Evolutionary conservation across 2,888 invertebrate genomes (phyloP).

Genomic region (Cephus spinipes): DNA sequence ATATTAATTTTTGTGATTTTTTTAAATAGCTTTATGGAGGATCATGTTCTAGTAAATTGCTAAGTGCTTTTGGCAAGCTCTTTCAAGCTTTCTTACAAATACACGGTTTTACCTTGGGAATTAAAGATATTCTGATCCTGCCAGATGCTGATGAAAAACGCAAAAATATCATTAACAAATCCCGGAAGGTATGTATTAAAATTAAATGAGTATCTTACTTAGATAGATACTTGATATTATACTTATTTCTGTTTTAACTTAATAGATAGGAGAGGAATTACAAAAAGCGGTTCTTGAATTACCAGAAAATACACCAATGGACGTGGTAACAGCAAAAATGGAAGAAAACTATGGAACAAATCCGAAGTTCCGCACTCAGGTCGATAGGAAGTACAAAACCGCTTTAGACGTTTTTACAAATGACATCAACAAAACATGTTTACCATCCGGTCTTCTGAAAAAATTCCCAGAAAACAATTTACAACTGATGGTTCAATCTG

Average conservation of each 20-base stretch:
- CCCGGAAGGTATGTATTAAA: conserved; percentile 65
- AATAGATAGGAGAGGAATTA: conserved; percentile 72
- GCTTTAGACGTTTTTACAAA: conserved; percentile 87
- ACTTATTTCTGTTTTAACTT: conserved; percentile 1
- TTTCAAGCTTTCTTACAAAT: conserved; percentile 92
- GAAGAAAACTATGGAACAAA: conserved; percentile 79
- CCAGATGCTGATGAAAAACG: conserved; percentile 80
- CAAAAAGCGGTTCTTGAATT: conserved; percentile 80
- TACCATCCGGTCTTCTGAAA: conserved; percentile 86
- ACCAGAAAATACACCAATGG: conserved; percentile 70
- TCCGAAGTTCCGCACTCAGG: conserved; percentile 81
- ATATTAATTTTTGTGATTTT: conserved; percentile 12
- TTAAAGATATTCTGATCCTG: conserved; percentile 91
- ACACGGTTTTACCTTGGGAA: conserved; percentile 94
- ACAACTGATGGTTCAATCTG: conserved; percentile 98
- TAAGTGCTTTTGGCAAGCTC: conserved; percentile 91
- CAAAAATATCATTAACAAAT: conserved; percentile 75
- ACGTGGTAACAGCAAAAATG: conserved; percentile 75
- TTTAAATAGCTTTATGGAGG: conserved; percentile 87
- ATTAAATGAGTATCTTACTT: background rate
- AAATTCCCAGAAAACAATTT: conserved; percentile 95
- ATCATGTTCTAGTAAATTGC: conserved; percentile 80
- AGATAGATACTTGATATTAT: background rate
- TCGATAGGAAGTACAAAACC: conserved; percentile 87
- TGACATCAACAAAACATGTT: conserved; percentile 87